Percentiles rank a stretch among this genome's conserved stretches.
Conservation (phyloP, 2,797 vertebrate species). For the Falco berigora region DNA sequence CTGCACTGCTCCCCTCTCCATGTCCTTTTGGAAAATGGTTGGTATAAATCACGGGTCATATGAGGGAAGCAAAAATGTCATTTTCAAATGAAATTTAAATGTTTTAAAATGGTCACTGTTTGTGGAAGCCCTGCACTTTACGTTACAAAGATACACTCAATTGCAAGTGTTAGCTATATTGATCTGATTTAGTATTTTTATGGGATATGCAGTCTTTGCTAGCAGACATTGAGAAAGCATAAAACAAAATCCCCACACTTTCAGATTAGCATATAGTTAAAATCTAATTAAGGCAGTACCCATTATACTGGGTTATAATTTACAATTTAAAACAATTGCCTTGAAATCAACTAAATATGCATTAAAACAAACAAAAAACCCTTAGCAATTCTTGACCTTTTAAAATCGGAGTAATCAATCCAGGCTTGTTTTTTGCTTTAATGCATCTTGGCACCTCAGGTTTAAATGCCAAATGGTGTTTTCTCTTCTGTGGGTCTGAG, state of each 20-base stretch:
- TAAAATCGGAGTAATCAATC: slow-evolving; percentile 67
- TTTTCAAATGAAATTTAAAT: background rate
- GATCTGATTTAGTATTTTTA: background rate
- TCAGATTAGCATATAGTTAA: slow-evolving; percentile 42
- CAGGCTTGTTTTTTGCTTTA: slow-evolving; percentile 56
- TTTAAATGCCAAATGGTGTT: slow-evolving; percentile 70
- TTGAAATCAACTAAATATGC: slow-evolving; percentile 57
- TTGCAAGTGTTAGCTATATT: slow-evolving; percentile 23
- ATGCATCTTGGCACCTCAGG: slow-evolving; percentile 59
- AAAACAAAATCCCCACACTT: background rate
- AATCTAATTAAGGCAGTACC: slow-evolving; percentile 29
- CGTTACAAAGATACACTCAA: background rate
- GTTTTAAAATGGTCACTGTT: slow-evolving; percentile 21
- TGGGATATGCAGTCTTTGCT: background rate
- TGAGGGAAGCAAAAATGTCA: background rate
- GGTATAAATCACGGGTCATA: background rate
- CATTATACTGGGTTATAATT: slow-evolving; percentile 40
- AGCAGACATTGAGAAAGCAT: slow-evolving; percentile 12
- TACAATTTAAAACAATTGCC: slow-evolving; percentile 54
- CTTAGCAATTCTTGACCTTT: slow-evolving; percentile 70
- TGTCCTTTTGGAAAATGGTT: background rate
- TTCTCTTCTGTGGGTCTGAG: slow-evolving; percentile 53
- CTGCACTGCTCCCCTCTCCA: background rate
- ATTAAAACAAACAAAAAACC: slow-evolving; percentile 45
- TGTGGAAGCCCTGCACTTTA: slow-evolving; percentile 12